Conservation (phyloP, 2,113 vertebrate genomes). For the Balaeniceps rex region DNA sequence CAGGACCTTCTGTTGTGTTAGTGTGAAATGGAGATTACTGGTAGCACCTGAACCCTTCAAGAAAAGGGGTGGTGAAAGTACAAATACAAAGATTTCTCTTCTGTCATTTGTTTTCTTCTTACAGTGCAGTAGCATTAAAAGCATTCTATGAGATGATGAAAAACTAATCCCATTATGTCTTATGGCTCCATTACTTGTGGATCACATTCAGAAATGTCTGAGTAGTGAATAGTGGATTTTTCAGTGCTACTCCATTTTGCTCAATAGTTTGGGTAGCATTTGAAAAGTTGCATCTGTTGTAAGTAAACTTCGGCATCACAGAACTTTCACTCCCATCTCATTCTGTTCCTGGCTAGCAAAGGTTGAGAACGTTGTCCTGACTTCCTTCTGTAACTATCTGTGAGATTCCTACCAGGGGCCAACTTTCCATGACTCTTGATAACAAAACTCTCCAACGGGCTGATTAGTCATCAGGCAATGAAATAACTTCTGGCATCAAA, state of each 20-base stretch:
- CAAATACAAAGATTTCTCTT: neutral
- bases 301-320: neutral
- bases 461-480: neutral
- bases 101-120: neutral
- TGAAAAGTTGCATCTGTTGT: neutral
- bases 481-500: neutral
- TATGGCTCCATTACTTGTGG: neutral
- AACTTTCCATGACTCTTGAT: slow-evolving; percentile 22
- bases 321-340: neutral
- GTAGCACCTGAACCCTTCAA: neutral
- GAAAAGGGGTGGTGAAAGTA: neutral
- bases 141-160: neutral
- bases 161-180: neutral
- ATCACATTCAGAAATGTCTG: neutral
- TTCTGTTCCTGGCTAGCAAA: neutral
- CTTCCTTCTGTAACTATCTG: slow-evolving; percentile 19
- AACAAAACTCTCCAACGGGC: neutral
- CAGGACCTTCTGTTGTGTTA: neutral
- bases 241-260: neutral
- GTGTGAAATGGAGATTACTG: neutral
- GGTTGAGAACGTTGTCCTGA: neutral
- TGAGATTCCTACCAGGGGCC: slow-evolving; percentile 25
- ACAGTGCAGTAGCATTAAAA: neutral
- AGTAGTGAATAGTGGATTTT: neutral
- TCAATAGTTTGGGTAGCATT: neutral